phyloP scores from a whole-genome alignment of 2,888 invertebrate genomes.

The Pemphredon lugubris region DNA sequence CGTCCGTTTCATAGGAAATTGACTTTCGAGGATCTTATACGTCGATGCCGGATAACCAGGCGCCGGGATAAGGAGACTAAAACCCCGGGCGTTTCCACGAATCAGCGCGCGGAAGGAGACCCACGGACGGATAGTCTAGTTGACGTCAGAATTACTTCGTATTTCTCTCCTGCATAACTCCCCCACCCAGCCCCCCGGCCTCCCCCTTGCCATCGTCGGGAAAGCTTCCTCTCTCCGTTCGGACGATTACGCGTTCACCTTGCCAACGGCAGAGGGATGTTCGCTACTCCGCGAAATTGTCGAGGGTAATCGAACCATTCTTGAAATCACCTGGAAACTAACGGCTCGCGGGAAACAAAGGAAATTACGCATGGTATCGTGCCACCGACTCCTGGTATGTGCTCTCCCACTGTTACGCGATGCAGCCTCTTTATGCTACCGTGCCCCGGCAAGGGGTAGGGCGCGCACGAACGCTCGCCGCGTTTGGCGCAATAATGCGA shows the following conservation, averaged over 20 bases:
- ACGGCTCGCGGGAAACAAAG: slow-evolving; percentile 63
- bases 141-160: slow-evolving; percentile 50
- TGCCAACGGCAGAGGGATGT: slow-evolving; percentile 23
- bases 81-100: slow-evolving; percentile 35
- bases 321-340: slow-evolving; percentile 60
- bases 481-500: slow-evolving; percentile 49
- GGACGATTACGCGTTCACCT: slow-evolving; percentile 59
- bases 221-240: slow-evolving; percentile 21
- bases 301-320: slow-evolving; percentile 63
- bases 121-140: slow-evolving; percentile 17
- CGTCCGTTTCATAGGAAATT: slow-evolving; percentile 35
- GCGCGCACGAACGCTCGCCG: slow-evolving; percentile 9
- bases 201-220: not conserved
- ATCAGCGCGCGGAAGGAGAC: slow-evolving; percentile 28
- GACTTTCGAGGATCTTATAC: slow-evolving; percentile 43
- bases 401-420: not conserved
- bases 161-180: slow-evolving; percentile 4
- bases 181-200: not conserved
- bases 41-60: slow-evolving; percentile 12
- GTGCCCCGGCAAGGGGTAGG: not conserved
- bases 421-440: slow-evolving; percentile 41
- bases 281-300: slow-evolving; percentile 57
- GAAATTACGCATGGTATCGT: slow-evolving; percentile 63
- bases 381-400: slow-evolving; percentile 43
- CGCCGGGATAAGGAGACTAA: slow-evolving; percentile 31